Evolutionary conservation across 2,113 vertebrate species (phyloP).

Genomic region (Prunella himalayana): DNA sequence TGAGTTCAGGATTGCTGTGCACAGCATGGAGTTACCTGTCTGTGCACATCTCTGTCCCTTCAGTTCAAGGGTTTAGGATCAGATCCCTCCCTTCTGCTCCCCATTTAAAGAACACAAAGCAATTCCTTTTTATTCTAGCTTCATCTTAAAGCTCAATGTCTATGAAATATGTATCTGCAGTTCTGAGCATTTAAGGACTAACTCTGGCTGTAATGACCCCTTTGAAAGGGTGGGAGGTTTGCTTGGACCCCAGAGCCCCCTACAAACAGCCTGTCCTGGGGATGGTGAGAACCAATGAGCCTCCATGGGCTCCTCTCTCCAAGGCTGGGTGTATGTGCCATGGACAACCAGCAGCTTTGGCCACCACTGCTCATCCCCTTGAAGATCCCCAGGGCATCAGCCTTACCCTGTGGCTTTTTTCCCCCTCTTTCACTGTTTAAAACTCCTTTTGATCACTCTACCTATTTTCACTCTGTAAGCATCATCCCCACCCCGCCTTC

Average conservation of each 20-base stretch:
- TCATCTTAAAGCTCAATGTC: background rate
- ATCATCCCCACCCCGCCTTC: accelerated
- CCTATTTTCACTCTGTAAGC: background rate
- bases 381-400: background rate
- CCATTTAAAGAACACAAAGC: background rate
- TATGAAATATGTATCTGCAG: background rate
- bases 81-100: background rate
- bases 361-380: background rate
- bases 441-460: background rate
- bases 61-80: background rate
- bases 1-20: background rate
- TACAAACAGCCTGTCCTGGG: background rate
- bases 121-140: background rate
- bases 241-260: background rate
- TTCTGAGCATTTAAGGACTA: background rate
- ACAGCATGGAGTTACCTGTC: background rate
- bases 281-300: accelerated
- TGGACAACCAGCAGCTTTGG: background rate
- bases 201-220: background rate
- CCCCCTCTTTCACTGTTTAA: background rate
- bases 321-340: background rate
- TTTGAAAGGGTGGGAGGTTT: background rate
- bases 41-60: background rate
- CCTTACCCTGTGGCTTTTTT: background rate
- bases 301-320: background rate